Conservation (phyloP, 2,797 vertebrate species). For the Buphagus erythrorhynchus region DNA sequence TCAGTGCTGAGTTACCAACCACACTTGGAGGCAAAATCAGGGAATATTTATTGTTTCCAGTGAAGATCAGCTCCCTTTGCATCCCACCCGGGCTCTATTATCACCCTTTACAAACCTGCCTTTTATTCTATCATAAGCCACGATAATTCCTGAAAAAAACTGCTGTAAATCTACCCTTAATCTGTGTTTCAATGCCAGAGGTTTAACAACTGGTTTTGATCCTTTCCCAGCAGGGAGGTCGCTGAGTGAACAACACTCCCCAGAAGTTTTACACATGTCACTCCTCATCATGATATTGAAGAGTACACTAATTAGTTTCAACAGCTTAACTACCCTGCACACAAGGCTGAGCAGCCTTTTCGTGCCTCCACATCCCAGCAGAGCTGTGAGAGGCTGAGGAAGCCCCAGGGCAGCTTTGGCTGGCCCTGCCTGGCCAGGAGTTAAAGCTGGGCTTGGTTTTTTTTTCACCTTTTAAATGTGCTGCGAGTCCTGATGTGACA, state of each 20-base stretch:
- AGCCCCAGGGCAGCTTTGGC: background rate
- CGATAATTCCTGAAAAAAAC: background rate
- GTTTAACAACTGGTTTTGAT: background rate
- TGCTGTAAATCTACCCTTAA: background rate
- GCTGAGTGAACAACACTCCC: background rate
- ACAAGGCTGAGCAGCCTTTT: background rate
- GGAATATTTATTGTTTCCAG: background rate
- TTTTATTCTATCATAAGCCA: background rate
- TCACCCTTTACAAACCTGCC: background rate
- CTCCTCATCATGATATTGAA: conserved; percentile 1
- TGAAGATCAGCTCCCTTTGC: background rate
- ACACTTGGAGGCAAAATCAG: background rate
- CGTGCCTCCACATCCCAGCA: background rate
- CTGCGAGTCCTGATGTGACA: background rate
- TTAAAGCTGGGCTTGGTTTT: background rate
- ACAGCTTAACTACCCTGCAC: background rate
- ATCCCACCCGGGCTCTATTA: fast-evolving
- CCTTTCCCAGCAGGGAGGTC: background rate
- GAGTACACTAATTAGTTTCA: conserved; percentile 7
- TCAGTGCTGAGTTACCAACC: background rate
- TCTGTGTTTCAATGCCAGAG: background rate
- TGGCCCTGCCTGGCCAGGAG: background rate
- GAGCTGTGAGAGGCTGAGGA: background rate
- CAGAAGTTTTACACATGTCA: background rate
- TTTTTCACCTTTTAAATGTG: background rate